A percentile compares a stretch with the other conserved stretches of the same genome.
phyloP scores from a whole-genome alignment of 2,888 invertebrate species.

The Cephus runcator region DNA sequence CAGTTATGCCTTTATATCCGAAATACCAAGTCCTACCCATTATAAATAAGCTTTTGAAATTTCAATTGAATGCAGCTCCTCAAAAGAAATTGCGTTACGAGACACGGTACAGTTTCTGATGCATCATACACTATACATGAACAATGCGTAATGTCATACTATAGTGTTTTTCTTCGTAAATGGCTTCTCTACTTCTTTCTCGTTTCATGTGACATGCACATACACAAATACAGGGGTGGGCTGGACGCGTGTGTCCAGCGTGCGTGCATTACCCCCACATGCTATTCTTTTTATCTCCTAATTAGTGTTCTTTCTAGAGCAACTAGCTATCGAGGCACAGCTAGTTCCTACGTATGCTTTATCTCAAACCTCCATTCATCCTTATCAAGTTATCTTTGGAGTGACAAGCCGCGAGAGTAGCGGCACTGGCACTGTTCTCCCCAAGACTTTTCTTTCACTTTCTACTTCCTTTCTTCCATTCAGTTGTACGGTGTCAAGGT shows the following conservation, averaged over 20 bases:
- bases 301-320: slow-evolving; percentile 13
- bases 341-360: slow-evolving; percentile 27
- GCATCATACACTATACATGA: too few relatives aligned
- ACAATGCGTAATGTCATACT: too few relatives aligned
- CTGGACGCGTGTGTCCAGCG: background rate
- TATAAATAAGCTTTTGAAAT: too few relatives aligned
- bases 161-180: background rate
- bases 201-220: background rate
- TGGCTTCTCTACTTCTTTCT: background rate
- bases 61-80: too few relatives aligned
- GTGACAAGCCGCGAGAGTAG: slow-evolving; percentile 36
- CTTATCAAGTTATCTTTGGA: slow-evolving; percentile 45
- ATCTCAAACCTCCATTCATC: slow-evolving; percentile 31
- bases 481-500: background rate
- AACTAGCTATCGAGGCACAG: background rate
- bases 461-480: background rate
- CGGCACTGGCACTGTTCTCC: background rate
- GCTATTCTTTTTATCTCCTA: slow-evolving; percentile 7
- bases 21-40: background rate
- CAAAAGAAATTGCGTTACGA: too few relatives aligned
- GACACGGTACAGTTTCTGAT: too few relatives aligned
- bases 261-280: background rate
- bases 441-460: background rate
- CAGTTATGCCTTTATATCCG: background rate
- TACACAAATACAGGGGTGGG: too few relatives aligned